These are phyloP conservation scores for Stichopus chloronotus DNA, from an alignment of 35 echinoderm and acorn worm species.

Conservation along the genomic window DNA sequence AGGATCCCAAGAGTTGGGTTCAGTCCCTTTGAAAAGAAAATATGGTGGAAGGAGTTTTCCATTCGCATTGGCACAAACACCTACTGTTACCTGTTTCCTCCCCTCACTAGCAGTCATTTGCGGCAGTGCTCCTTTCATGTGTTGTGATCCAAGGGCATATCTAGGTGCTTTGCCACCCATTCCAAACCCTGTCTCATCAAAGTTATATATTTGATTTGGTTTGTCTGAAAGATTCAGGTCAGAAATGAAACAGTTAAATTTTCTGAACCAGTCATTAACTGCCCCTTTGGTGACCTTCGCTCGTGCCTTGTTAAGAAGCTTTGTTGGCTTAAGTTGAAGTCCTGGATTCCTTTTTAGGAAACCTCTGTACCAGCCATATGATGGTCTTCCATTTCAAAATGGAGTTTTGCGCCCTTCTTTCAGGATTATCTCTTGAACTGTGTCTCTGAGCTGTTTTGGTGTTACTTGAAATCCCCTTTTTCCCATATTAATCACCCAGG, in stretches of 20 bases:
- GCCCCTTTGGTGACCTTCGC: too few relatives aligned
- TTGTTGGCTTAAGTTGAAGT: not conserved
- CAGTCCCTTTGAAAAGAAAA: too few relatives aligned
- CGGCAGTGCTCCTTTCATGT: not conserved
- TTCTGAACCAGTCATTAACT: too few relatives aligned
- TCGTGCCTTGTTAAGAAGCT: too few relatives aligned
- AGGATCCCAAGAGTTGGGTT: too few relatives aligned
- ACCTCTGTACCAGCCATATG: slow-evolving; percentile 5
- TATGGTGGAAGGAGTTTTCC: too few relatives aligned
- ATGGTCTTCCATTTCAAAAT: slow-evolving; percentile 8
- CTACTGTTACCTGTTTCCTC: slow-evolving; percentile 9
- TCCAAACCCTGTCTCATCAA: slow-evolving; percentile 1
- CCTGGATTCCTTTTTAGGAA: too few relatives aligned
- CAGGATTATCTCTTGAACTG: not conserved
- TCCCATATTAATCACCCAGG: slow-evolving; percentile 11
- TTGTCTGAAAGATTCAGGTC: slow-evolving; percentile 38
- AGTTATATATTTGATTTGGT: not conserved
- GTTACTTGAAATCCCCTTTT: slow-evolving; percentile 6
- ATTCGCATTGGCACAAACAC: too few relatives aligned
- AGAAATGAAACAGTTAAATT: too few relatives aligned
- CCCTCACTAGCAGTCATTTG: slow-evolving; percentile 14
- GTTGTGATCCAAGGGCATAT: slow-evolving; percentile 1
- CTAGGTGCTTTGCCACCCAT: not conserved
- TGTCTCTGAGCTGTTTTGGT: not conserved
- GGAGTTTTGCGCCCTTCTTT: not conserved